Evolutionary conservation across 2,797 vertebrate genomes (phyloP).

Genomic region (Alosa sapidissima): DNA sequence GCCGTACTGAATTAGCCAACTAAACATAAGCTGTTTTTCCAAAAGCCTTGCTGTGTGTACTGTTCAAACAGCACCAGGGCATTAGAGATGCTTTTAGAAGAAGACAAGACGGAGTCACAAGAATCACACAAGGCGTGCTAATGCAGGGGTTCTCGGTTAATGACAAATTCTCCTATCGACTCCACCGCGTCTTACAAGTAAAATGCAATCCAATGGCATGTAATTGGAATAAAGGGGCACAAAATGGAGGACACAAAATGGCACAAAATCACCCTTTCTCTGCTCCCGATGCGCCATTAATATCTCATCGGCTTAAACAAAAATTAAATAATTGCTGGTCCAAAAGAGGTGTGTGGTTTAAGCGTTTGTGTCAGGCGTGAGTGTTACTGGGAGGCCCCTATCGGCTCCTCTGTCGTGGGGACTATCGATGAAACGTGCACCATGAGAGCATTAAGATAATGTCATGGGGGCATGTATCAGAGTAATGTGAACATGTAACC

Average conservation of each 20-base stretch:
- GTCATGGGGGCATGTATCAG: background rate
- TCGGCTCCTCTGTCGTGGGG: slow-evolving; percentile 11
- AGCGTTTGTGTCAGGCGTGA: slow-evolving; percentile 45
- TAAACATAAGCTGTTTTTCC: background rate
- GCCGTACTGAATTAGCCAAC: slow-evolving; percentile 61
- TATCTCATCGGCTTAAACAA: slow-evolving; percentile 69
- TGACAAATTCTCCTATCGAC: background rate
- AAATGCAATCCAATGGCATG: background rate
- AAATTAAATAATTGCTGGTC: slow-evolving; percentile 65
- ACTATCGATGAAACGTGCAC: slow-evolving; percentile 20
- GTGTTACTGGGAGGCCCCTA: slow-evolving; percentile 37
- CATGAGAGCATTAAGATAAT: slow-evolving; percentile 31
- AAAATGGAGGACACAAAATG: slow-evolving; percentile 58
- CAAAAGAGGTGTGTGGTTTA: slow-evolving; percentile 60
- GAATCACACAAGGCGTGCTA: background rate
- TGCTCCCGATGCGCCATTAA: slow-evolving; percentile 61
- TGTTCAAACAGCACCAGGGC: slow-evolving; percentile 20
- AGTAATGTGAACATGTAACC: slow-evolving; percentile 47
- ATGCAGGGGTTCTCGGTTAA: background rate
- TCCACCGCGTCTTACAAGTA: background rate
- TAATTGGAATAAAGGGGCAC: slow-evolving; percentile 14
- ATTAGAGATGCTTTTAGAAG: background rate
- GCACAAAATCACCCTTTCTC: slow-evolving; percentile 46
- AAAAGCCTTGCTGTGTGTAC: background rate
- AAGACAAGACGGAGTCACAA: background rate